These are phyloP conservation scores for Aurelia aurita complex sp. Pacific DNA, from an alignment of 30 jellyfish, hydroid and myxozoan species.

Conservation along the genomic window DNA sequence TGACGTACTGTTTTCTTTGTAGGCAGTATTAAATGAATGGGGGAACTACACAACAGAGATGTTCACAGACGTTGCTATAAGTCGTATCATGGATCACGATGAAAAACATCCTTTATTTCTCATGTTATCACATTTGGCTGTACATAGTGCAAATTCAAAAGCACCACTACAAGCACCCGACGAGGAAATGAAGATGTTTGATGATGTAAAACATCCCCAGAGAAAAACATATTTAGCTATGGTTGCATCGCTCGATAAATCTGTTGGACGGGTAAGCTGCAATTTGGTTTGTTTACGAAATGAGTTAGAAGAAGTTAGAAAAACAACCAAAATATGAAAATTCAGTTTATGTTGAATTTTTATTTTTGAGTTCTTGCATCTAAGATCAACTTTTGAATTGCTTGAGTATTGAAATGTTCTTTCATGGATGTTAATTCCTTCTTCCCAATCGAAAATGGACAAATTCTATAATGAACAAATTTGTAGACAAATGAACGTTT, in stretches of 20 bases:
- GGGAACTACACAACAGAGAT: slow-evolving; percentile 76
- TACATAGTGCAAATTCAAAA: slow-evolving; percentile 71
- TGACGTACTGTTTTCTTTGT: neutral
- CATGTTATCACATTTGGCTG: slow-evolving; percentile 66
- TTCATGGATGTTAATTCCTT: no score
- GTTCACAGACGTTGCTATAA: slow-evolving; percentile 65
- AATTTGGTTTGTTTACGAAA: neutral
- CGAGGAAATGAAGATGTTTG: slow-evolving; percentile 32
- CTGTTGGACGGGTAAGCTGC: slow-evolving; percentile 66
- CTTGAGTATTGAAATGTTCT: no score
- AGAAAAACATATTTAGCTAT: slow-evolving; percentile 57
- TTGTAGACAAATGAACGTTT: no score
- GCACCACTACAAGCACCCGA: slow-evolving; percentile 80
- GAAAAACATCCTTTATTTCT: slow-evolving; percentile 56
- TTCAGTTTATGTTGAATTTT: no score
- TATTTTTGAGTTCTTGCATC: no score
- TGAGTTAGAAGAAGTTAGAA: no score
- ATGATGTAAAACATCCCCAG: slow-evolving; percentile 44
- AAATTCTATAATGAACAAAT: no score
- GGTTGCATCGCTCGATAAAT: slow-evolving; percentile 63
- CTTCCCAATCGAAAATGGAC: no score
- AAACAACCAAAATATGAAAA: no score
- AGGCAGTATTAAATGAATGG: slow-evolving; percentile 74
- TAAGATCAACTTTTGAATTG: no score
- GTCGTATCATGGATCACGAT: slow-evolving; percentile 50